These are phyloP conservation scores for Neosalanx taihuensis DNA, from an alignment of 2,797 vertebrate species.

Conservation along the genomic window DNA sequence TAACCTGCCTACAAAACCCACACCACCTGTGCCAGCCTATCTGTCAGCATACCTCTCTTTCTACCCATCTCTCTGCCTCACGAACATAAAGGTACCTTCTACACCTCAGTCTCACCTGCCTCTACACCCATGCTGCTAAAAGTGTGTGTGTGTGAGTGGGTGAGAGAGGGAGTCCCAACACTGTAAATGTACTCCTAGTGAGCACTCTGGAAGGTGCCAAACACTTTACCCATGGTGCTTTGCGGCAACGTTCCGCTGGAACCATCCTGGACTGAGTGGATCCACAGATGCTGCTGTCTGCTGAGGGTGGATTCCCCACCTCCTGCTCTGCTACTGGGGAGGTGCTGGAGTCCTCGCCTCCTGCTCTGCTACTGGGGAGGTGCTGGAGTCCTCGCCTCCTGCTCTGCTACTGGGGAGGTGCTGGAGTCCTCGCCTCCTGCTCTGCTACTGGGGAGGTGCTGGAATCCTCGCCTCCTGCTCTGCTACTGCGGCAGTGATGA, in stretches of 20 bases:
- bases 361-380: too few species aligned
- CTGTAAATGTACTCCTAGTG: not conserved
- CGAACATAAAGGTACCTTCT: not conserved
- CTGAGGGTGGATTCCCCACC: too few species aligned
- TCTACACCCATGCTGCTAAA: not conserved
- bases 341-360: too few species aligned
- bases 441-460: too few species aligned
- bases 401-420: too few species aligned
- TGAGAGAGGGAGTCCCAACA: not conserved
- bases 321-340: too few species aligned
- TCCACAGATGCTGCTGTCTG: not conserved
- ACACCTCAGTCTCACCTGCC: not conserved
- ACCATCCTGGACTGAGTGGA: not conserved
- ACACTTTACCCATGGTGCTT: slow-evolving; percentile 8
- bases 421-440: too few species aligned
- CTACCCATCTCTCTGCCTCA: not conserved
- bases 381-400: too few species aligned
- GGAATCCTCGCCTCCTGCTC: too few species aligned
- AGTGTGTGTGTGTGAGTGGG: not conserved
- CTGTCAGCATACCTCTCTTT: not conserved
- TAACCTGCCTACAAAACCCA: slow-evolving; percentile 27
- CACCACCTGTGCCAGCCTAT: not conserved
- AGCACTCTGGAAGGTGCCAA: not conserved
- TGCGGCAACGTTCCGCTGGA: not conserved
- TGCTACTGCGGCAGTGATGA: too few species aligned